Conservation (phyloP, 2,797 vertebrate genomes). For the Amblyopsis hoosieri region DNA sequence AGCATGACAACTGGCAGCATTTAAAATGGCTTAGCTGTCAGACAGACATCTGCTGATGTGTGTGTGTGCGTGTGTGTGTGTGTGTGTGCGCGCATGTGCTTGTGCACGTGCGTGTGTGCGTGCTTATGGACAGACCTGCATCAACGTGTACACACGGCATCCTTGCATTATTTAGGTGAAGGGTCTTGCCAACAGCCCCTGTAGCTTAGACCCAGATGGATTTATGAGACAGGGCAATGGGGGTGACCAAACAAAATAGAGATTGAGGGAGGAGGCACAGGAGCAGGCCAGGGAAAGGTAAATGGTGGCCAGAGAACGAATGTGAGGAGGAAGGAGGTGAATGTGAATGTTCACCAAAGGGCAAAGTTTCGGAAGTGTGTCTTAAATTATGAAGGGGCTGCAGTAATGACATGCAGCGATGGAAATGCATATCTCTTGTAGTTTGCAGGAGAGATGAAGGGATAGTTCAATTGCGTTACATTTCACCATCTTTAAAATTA, state of each 20-base stretch:
- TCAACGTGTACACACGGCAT: slow-evolving; percentile 5
- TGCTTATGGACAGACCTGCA: not conserved
- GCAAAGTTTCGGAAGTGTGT: slow-evolving; percentile 33
- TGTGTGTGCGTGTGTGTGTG: slow-evolving; percentile 4
- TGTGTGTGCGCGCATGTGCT: slow-evolving; percentile 9
- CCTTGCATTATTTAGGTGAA: slow-evolving; percentile 16
- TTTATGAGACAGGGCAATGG: slow-evolving; percentile 26
- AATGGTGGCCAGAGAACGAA: slow-evolving; percentile 1
- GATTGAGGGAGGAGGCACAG: not conserved
- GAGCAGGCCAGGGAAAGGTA: not conserved
- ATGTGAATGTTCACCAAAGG: slow-evolving; percentile 20
- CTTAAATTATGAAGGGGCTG: slow-evolving; percentile 26
- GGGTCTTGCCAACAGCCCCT: slow-evolving; percentile 19
- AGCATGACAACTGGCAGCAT: slow-evolving; percentile 60
- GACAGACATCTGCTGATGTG: slow-evolving; percentile 60
- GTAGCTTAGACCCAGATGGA: slow-evolving; percentile 28
- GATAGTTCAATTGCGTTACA: not conserved
- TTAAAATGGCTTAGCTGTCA: slow-evolving; percentile 69
- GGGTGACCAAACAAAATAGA: slow-evolving; percentile 18
- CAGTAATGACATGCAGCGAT: no score
- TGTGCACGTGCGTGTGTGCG: not conserved
- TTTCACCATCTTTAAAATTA: no score
- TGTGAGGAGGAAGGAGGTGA: slow-evolving; percentile 8
- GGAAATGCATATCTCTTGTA: no score
- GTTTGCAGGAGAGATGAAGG: not conserved